These are phyloP conservation scores for Scaptomyza hsui DNA, from an alignment of 1,140 invertebrate genomes.

Conservation along the genomic window DNA sequence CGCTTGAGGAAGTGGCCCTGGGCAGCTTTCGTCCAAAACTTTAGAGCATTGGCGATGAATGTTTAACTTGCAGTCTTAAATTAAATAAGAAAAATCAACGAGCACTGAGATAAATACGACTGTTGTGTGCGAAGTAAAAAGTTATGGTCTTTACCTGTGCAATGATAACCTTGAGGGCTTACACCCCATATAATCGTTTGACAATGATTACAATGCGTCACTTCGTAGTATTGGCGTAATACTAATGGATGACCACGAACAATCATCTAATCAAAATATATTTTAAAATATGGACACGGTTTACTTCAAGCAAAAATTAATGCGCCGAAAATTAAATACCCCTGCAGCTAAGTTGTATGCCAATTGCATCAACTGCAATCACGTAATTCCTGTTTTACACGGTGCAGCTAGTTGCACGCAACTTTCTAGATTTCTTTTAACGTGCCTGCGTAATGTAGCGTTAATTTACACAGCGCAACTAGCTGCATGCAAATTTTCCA, in stretches of 20 bases:
- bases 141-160: slow-evolving; percentile 85
- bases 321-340: background rate
- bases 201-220: slow-evolving; percentile 97
- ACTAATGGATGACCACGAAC: slow-evolving; percentile 95
- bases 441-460: too few species aligned
- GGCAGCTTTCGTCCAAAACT: slow-evolving; percentile 93
- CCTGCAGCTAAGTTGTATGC: background rate
- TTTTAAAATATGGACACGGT: background rate
- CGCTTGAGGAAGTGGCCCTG: slow-evolving; percentile 88
- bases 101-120: background rate
- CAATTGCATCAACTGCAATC: background rate
- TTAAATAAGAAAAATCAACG: slow-evolving; percentile 13
- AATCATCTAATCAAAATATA: slow-evolving; percentile 86
- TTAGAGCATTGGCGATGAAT: slow-evolving; percentile 94
- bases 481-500: too few species aligned
- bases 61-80: slow-evolving; percentile 93
- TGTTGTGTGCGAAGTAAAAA: background rate
- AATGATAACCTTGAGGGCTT: slow-evolving; percentile 96
- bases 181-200: slow-evolving; percentile 96
- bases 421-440: too few species aligned
- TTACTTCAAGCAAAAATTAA: background rate
- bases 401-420: too few species aligned
- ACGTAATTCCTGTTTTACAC: too few species aligned
- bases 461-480: too few species aligned
- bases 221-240: slow-evolving; percentile 93